Base-by-base conservation (phyloP, 2,797 vertebrate genomes). In the Sarcoramphus papa region DNA sequence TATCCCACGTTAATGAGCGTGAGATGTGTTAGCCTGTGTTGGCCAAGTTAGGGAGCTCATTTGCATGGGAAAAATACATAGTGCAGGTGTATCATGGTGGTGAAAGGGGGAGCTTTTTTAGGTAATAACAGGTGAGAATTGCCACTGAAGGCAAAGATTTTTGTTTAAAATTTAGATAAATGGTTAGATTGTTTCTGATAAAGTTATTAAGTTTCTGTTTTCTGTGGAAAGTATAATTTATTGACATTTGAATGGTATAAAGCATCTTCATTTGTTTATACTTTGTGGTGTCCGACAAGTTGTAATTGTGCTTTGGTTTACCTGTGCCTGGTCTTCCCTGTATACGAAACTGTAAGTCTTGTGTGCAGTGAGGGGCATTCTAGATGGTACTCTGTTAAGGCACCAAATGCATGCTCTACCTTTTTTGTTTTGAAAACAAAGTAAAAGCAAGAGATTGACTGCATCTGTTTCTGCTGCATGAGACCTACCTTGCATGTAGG, bases 1-100 rank as follows among this genome's bases (percentile, higher is more conserved):
- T 35, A 6, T 25, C 28, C 7, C 1, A 0, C 3, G 2, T 62
- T 53, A 53, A 1, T 3, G 25, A 76, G n/a, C 43, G 5, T 8
- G 20, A 56, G 33, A 18, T 30, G 3, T 1, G 4, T 43, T 63
- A 53, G 20, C 12, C 24, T 63, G 14, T 76, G 40, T 35, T 43
- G 45, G 25, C 43, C 62, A 53, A 17, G 17, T 74, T 31, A 40
- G 25, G 47, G 18, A 21, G 48, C 18, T 65, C 8, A 14, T 67
- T 75, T 70, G n/a, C 40, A 16, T n/a, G 41, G 24, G 33, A 72
- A 68, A 73, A 77, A 33, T 37, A 9, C 7, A 7, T 31, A 11
- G 31, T 37, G 64, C 31, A 30, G 50, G 6, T 57, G 37, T 47
- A 30, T 53, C 22, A 5, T 24, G 20, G 57, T 62, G 47, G 31